Conservation (phyloP, 2,797 vertebrate species). For the Orestias chungarensis region DNA sequence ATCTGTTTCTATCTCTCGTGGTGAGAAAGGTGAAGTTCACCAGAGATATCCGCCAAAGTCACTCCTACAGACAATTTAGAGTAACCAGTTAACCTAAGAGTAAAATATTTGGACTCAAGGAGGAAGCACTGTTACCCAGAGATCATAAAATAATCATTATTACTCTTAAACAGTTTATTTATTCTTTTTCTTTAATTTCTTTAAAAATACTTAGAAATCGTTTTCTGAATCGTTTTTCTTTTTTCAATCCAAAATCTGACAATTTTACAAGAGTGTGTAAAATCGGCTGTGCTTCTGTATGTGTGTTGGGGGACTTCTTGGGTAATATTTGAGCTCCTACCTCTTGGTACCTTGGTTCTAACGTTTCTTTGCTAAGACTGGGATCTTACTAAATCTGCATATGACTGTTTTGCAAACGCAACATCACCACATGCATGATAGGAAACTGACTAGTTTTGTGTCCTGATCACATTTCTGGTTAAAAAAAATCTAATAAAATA, state of each 20-base stretch:
- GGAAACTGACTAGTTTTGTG: conserved; percentile 47
- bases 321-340: conserved; percentile 26
- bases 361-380: conserved; percentile 49
- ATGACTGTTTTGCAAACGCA: conserved; percentile 30
- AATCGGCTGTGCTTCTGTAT: conserved; percentile 2
- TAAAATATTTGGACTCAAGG: too few species aligned
- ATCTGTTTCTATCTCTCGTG: too few species aligned
- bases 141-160: too few species aligned
- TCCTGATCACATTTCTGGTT: conserved; percentile 37
- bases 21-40: too few species aligned
- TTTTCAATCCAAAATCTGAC: not conserved
- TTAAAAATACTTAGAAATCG: too few species aligned
- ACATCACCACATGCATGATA: conserved; percentile 48
- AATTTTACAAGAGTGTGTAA: not conserved
- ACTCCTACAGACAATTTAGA: too few species aligned
- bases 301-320: conserved; percentile 28
- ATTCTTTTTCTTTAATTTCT: too few species aligned
- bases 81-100: too few species aligned
- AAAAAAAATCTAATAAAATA: too few species aligned
- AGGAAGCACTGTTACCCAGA: too few species aligned
- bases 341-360: conserved; percentile 39
- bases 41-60: too few species aligned
- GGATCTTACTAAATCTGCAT: conserved; percentile 28
- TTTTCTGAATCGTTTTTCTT: not conserved
- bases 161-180: too few species aligned